phyloP scores from a whole-genome alignment of 2,888 invertebrate species.

The Himalopsyche japonica region DNA sequence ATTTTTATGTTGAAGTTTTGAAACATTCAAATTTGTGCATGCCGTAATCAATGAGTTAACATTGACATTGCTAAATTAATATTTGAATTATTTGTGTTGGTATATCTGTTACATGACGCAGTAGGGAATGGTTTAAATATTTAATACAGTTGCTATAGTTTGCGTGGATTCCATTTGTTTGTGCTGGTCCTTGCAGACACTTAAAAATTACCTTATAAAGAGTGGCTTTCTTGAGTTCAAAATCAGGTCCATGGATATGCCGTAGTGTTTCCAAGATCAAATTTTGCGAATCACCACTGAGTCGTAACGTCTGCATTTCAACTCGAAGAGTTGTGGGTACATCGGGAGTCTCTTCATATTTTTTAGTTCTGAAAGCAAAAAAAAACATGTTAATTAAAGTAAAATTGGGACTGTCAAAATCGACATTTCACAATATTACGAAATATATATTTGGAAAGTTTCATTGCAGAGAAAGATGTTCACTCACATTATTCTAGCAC shows the following conservation, averaged over 20 bases:
- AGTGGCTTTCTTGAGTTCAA: constrained; percentile 59
- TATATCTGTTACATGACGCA: no score
- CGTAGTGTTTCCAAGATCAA: constrained; percentile 74
- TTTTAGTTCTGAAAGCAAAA: constrained; percentile 44
- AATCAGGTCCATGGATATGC: constrained; percentile 74
- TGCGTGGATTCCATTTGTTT: no score
- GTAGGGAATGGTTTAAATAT: no score
- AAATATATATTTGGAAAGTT: not conserved
- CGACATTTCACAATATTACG: constrained; percentile 21
- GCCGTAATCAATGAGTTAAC: no score
- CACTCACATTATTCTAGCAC: constrained; percentile 63
- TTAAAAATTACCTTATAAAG: constrained; percentile 61
- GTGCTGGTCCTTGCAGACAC: no score
- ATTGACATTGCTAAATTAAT: no score
- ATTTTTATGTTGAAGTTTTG: no score
- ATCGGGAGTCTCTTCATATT: constrained; percentile 53
- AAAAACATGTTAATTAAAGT: not conserved
- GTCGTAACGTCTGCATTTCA: constrained; percentile 73
- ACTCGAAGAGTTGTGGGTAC: constrained; percentile 66
- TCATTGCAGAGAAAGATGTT: not conserved
- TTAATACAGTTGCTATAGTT: no score
- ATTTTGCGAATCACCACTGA: constrained; percentile 71
- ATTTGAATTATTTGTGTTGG: no score
- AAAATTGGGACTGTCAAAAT: not conserved
- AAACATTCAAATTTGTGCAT: no score